Evolutionary conservation across 2,113 vertebrate genomes (phyloP).

Genomic region (Podocnemis expansa): DNA sequence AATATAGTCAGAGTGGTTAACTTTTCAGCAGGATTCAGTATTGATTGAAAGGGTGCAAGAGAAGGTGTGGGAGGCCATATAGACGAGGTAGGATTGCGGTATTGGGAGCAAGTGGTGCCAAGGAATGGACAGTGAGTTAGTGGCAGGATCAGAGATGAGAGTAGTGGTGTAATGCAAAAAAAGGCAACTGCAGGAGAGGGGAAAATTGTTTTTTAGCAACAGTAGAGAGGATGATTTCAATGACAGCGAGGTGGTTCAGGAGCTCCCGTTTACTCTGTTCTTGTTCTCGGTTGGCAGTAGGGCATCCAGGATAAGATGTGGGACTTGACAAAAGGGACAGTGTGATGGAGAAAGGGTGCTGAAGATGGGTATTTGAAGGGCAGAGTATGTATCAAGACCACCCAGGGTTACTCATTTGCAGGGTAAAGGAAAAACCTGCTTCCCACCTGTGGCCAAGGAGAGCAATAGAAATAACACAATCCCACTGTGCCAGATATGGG

Average conservation of each 20-base stretch:
- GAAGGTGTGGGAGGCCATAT: neutral
- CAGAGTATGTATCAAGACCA: neutral
- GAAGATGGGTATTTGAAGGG: neutral
- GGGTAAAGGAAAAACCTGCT: neutral
- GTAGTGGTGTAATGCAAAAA: neutral
- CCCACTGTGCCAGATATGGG: neutral
- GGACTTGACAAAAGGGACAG: neutral
- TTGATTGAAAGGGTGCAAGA: neutral
- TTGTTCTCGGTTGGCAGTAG: neutral
- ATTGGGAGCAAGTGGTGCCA: neutral
- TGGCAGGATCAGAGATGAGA: neutral
- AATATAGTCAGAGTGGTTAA: neutral
- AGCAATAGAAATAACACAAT: neutral
- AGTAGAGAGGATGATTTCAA: neutral
- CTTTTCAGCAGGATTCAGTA: neutral
- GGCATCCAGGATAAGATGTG: neutral
- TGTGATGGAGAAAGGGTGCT: neutral
- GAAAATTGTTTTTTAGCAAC: neutral
- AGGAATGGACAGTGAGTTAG: neutral
- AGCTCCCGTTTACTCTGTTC: neutral
- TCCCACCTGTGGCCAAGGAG: neutral
- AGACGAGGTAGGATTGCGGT: neutral
- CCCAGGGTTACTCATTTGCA: neutral
- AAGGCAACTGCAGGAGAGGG: neutral
- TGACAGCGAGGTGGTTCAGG: neutral